Evolutionary conservation across 2,797 vertebrate genomes (phyloP).

Genomic region (Amphiprion clarkii): DNA sequence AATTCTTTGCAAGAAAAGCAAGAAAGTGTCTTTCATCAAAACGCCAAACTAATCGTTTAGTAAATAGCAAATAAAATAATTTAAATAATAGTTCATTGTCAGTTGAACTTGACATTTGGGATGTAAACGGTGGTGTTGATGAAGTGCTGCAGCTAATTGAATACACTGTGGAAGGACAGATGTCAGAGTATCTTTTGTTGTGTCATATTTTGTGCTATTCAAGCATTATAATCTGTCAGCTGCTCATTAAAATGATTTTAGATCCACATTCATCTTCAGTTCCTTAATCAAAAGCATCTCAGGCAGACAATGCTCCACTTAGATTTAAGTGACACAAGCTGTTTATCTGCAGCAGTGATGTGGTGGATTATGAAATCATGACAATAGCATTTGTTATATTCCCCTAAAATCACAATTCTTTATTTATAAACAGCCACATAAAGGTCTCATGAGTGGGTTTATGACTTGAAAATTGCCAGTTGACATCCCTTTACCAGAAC

Average conservation of each 20-base stretch:
- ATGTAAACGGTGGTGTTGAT: neutral
- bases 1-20: neutral
- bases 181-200: neutral
- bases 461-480: slow-evolving; percentile 13
- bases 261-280: neutral
- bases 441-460: slow-evolving; percentile 29
- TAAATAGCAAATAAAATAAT: neutral
- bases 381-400: neutral
- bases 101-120: neutral
- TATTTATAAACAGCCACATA: neutral
- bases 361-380: slow-evolving; percentile 7
- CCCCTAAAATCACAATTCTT: neutral
- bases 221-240: neutral
- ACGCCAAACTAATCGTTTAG: neutral
- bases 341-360: slow-evolving; percentile 19
- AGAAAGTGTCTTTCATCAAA: neutral
- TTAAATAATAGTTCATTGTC: neutral
- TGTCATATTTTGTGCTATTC: neutral
- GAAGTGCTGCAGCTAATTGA: neutral
- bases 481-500: slow-evolving; percentile 17
- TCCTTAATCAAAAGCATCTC: slow-evolving; percentile 26
- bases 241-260: neutral
- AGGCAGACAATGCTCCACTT: neutral
- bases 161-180: neutral
- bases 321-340: slow-evolving; percentile 14